A percentile compares a stretch with the other conserved stretches of the same genome.
Conservation (phyloP, 2,888 invertebrate genomes). For the Cataglyphis livida region DNA sequence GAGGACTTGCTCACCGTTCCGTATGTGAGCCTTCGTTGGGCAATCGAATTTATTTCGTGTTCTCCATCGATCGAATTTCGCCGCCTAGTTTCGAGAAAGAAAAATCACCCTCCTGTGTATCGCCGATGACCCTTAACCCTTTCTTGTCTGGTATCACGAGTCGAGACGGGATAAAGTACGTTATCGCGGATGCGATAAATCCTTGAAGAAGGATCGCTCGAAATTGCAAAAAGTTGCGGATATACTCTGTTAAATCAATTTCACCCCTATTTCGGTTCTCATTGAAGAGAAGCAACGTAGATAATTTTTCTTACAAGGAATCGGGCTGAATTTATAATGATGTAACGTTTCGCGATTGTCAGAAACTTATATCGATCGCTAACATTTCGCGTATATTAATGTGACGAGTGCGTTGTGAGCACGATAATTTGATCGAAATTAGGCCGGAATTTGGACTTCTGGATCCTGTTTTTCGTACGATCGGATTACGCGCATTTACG, state of each 20-base stretch:
- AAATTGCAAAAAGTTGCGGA: neutral
- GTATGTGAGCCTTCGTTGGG: neutral
- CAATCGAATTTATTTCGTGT: conserved; percentile 37
- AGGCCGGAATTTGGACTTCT: conserved; percentile 14
- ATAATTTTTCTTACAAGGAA: neutral
- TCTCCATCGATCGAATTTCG: conserved; percentile 24
- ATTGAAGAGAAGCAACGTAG: neutral
- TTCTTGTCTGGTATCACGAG: neutral
- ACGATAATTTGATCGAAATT: conserved; percentile 37
- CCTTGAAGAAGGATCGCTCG: neutral
- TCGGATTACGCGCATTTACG: neutral
- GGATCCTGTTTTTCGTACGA: neutral
- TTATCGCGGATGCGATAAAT: conserved; percentile 31
- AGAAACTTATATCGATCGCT: neutral
- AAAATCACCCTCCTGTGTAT: conserved; percentile 11
- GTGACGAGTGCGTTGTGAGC: neutral
- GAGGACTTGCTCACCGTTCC: neutral
- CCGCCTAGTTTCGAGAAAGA: conserved; percentile 2
- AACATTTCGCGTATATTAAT: neutral
- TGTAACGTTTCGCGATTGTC: conserved; percentile 1
- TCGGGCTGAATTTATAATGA: neutral
- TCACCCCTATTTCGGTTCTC: neutral
- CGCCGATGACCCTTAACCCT: conserved; percentile 30
- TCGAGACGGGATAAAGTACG: neutral
- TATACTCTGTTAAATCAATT: conserved; percentile 11